phyloP scores from a whole-genome alignment of 2,888 invertebrate species.

The Sinotaia quadrata region DNA sequence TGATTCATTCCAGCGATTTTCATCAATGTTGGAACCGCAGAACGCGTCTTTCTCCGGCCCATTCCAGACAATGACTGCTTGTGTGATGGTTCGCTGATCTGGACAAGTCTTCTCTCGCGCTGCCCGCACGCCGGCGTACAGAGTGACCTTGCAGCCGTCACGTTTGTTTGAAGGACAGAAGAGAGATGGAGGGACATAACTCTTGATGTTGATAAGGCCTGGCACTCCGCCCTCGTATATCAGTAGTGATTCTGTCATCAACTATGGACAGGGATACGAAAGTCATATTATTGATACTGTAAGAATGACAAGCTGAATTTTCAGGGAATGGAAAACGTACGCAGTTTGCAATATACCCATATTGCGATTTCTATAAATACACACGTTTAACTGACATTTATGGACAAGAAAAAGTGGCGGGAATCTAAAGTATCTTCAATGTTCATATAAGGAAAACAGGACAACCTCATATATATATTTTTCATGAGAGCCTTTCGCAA shows the following conservation, averaged over 20 bases:
- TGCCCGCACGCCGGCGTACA: slow-evolving; percentile 38
- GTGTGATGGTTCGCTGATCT: slow-evolving; percentile 35
- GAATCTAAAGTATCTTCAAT: too few species aligned
- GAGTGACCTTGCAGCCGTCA: slow-evolving; percentile 36
- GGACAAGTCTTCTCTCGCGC: slow-evolving; percentile 42
- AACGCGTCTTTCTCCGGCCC: slow-evolving; percentile 31
- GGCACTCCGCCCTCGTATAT: slow-evolving; percentile 38
- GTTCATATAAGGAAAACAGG: too few species aligned
- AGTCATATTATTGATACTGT: too few species aligned
- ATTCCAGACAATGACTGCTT: slow-evolving; percentile 34
- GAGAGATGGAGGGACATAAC: slow-evolving; percentile 37
- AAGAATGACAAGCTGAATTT: too few species aligned
- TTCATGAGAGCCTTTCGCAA: too few species aligned
- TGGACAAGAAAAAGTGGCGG: too few species aligned
- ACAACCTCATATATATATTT: too few species aligned
- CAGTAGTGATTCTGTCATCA: slow-evolving; percentile 20
- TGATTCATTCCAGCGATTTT: slow-evolving; percentile 19
- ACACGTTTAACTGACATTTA: too few species aligned
- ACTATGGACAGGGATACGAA: too few species aligned
- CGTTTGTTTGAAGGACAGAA: slow-evolving; percentile 34
- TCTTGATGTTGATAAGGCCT: slow-evolving; percentile 30
- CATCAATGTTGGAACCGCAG: slow-evolving; percentile 36
- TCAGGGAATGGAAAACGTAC: too few species aligned
- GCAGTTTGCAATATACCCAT: too few species aligned
- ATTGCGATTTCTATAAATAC: too few species aligned